Conservation (phyloP, 2,797 vertebrate species). For the Silurus aristotelis region DNA sequence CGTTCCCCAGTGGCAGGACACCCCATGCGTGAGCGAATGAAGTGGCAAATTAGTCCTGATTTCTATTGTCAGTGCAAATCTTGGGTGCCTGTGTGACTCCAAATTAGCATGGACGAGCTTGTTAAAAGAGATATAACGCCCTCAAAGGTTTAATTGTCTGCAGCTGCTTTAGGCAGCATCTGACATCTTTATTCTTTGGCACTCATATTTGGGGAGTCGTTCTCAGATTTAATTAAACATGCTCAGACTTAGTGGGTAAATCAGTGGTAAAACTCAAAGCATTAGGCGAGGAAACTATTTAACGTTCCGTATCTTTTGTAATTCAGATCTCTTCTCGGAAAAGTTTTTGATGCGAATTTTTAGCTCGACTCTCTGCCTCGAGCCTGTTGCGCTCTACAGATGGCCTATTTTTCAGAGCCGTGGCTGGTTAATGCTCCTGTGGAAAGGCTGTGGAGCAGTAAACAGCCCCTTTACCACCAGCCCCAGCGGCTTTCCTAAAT, state of each 20-base stretch:
- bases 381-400: slow-evolving; percentile 66
- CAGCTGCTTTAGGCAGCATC: slow-evolving; percentile 25
- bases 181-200: slow-evolving; percentile 40
- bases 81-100: slow-evolving; percentile 25
- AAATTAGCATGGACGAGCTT: slow-evolving; percentile 42
- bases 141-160: slow-evolving; percentile 38
- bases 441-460: slow-evolving; percentile 63
- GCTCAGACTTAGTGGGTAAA: slow-evolving; percentile 12
- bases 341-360: slow-evolving; percentile 36
- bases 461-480: slow-evolving; percentile 66
- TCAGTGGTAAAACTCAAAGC: slow-evolving; percentile 18
- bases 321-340: not conserved
- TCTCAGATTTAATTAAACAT: slow-evolving; percentile 36
- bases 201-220: slow-evolving; percentile 33
- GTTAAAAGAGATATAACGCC: slow-evolving; percentile 44
- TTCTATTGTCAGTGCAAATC: slow-evolving; percentile 46
- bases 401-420: slow-evolving; percentile 71
- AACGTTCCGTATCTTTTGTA: slow-evolving; percentile 1
- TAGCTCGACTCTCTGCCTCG: slow-evolving; percentile 31
- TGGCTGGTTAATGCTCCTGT: slow-evolving; percentile 70
- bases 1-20: slow-evolving; percentile 44
- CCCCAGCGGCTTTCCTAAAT: slow-evolving; percentile 62
- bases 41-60: slow-evolving; percentile 49
- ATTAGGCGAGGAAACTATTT: not conserved
- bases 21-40: slow-evolving; percentile 33